phyloP scores from a whole-genome alignment of 2,888 invertebrate genomes.

The Liodrosophila aerea region DNA sequence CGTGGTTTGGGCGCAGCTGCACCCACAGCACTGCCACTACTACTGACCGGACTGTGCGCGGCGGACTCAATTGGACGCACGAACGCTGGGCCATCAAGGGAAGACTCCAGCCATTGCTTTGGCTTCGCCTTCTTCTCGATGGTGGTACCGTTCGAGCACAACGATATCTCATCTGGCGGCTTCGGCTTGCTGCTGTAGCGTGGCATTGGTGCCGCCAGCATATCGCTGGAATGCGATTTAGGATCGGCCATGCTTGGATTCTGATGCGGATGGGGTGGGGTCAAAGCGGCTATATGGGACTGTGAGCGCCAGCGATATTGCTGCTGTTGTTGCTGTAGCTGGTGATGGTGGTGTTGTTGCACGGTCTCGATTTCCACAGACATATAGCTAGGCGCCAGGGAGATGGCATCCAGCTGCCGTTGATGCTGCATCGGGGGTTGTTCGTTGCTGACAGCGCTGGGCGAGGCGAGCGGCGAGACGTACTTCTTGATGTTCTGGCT shows the following conservation, averaged over 20 bases:
- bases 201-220: slow-evolving; percentile 67
- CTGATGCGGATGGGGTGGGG: slow-evolving; percentile 56
- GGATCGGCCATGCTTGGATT: slow-evolving; percentile 51
- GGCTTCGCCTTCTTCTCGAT: slow-evolving; percentile 80
- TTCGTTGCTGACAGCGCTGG: slow-evolving; percentile 61
- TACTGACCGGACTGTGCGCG: slow-evolving; percentile 45
- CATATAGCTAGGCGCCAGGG: slow-evolving; percentile 77
- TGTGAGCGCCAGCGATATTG: slow-evolving; percentile 77
- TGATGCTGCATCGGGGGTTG: slow-evolving; percentile 49
- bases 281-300: slow-evolving; percentile 67
- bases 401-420: slow-evolving; percentile 73
- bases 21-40: slow-evolving; percentile 27
- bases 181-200: slow-evolving; percentile 60
- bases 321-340: slow-evolving; percentile 50
- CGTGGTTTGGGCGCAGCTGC: slow-evolving; percentile 43
- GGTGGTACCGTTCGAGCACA: slow-evolving; percentile 66
- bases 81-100: slow-evolving; percentile 80
- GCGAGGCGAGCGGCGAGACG: slow-evolving; percentile 77
- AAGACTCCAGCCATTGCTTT: slow-evolving; percentile 82
- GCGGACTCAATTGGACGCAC: slow-evolving; percentile 65
- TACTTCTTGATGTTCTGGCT: slow-evolving; percentile 82
- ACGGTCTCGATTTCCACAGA: slow-evolving; percentile 66
- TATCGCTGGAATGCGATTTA: slow-evolving; percentile 78
- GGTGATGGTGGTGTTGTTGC: slow-evolving; percentile 47
- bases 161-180: slow-evolving; percentile 79